Percentiles rank a stretch among this genome's conserved stretches.
phyloP scores from a whole-genome alignment of 2,113 vertebrate genomes.

The Symphodus melops region DNA sequence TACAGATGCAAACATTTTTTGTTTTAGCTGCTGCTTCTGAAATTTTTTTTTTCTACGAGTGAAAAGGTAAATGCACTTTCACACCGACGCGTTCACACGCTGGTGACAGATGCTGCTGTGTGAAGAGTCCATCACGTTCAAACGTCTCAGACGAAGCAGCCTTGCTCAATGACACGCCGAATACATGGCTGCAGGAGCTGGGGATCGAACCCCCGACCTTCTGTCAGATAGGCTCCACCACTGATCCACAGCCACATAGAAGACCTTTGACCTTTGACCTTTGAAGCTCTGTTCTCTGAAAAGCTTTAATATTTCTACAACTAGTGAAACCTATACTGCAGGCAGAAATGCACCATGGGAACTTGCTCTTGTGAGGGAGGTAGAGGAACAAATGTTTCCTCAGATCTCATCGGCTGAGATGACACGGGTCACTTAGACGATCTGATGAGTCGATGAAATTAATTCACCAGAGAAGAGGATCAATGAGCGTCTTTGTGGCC shows the following conservation, averaged over 20 bases:
- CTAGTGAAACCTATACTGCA: not conserved
- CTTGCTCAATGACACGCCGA: too few species aligned
- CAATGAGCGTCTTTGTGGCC: slow-evolving; percentile 25
- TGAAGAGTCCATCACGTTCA: too few species aligned
- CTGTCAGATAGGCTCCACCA: too few species aligned
- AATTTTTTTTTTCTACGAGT: too few species aligned
- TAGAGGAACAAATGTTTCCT: slow-evolving; percentile 57
- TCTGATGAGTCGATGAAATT: slow-evolving; percentile 54
- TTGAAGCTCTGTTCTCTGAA: slow-evolving; percentile 10
- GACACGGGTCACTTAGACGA: slow-evolving; percentile 42
- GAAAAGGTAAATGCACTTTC: too few species aligned
- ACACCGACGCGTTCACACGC: not conserved
- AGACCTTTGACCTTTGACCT: too few species aligned
- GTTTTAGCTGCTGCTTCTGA: not conserved
- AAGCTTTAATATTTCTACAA: slow-evolving; percentile 4
- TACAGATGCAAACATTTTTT: not conserved
- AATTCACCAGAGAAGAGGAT: slow-evolving; percentile 44
- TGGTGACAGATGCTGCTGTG: too few species aligned
- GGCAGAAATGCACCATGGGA: not conserved
- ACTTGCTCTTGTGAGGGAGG: slow-evolving; percentile 18
- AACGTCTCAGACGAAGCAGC: too few species aligned
- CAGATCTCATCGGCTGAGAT: slow-evolving; percentile 21
- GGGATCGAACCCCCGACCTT: too few species aligned
- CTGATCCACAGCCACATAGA: too few species aligned
- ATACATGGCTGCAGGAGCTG: too few species aligned